phyloP scores from a whole-genome alignment of 2,113 vertebrate genomes.

The Gymnocephalus cernua region DNA sequence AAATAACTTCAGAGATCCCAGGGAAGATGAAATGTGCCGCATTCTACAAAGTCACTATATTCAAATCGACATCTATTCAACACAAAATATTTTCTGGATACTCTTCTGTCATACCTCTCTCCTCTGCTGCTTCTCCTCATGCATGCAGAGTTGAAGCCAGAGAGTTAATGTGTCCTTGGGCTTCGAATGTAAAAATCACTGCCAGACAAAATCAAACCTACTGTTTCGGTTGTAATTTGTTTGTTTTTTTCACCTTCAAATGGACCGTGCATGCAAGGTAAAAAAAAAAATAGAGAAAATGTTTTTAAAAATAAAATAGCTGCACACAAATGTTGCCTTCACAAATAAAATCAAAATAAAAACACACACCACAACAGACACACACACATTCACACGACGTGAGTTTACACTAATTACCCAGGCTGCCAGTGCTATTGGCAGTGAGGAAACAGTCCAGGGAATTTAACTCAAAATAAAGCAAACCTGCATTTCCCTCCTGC shows the following conservation, averaged over 20 bases:
- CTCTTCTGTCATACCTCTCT: background rate
- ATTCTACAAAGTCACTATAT: conserved; percentile 31
- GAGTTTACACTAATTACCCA: conserved; percentile 64
- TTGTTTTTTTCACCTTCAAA: conserved; percentile 45
- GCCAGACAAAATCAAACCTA: conserved; percentile 54
- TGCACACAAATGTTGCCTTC: conserved; percentile 41
- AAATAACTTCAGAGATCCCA: background rate
- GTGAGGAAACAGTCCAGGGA: conserved; percentile 61
- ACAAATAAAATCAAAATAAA: conserved; percentile 19
- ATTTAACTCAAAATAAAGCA: conserved; percentile 71
- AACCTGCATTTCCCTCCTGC: conserved; percentile 57
- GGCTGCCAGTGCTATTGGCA: conserved; percentile 66
- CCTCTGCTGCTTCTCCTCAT: conserved; percentile 7
- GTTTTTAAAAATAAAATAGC: background rate
- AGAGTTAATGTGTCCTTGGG: conserved; percentile 65
- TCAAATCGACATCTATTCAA: conserved; percentile 39
- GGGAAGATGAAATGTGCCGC: conserved; percentile 19
- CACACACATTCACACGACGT: conserved; percentile 45
- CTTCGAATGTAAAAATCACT: conserved; percentile 47
- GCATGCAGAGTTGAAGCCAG: conserved; percentile 27
- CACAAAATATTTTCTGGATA: conserved; percentile 6
- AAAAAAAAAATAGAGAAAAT: conserved; percentile 1
- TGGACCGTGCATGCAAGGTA: conserved; percentile 25
- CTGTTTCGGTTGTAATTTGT: conserved; percentile 43
- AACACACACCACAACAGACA: conserved; percentile 36